A percentile compares a stretch with the other conserved stretches of the same genome.
phyloP scores from a whole-genome alignment of 2,888 invertebrate species.

The Protophormia terraenovae region DNA sequence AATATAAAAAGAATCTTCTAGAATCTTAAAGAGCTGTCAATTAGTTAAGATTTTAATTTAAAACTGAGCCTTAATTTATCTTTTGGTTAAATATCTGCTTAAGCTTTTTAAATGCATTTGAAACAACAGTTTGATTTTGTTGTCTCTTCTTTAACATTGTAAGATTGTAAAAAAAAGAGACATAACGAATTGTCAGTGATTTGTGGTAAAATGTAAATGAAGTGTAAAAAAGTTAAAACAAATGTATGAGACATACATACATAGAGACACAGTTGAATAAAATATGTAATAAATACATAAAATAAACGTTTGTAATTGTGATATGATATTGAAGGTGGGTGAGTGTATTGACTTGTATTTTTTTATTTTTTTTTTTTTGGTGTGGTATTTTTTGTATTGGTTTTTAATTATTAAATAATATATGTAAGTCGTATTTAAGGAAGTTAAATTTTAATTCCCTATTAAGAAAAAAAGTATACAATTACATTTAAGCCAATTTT shows the following conservation, averaged over 20 bases:
- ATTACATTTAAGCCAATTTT: constrained; percentile 52
- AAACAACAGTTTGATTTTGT: constrained; percentile 27
- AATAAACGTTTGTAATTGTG: constrained; percentile 42
- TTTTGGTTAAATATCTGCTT: neutral
- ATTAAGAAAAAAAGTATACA: neutral
- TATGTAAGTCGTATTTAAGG: neutral
- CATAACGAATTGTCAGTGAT: constrained; percentile 52
- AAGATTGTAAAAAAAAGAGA: neutral
- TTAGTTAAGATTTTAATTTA: too few species aligned
- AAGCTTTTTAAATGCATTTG: constrained; percentile 22
- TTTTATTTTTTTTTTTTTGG: neutral
- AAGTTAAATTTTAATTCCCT: constrained; percentile 5
- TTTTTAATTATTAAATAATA: constrained; percentile 21
- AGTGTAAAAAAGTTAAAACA: constrained; percentile 12
- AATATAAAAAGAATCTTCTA: too few species aligned
- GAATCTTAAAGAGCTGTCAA: too few species aligned
- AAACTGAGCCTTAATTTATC: neutral
- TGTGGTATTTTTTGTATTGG: neutral
- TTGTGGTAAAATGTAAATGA: constrained; percentile 61
- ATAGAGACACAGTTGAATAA: neutral
- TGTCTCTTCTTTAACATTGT: constrained; percentile 28
- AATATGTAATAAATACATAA: neutral
- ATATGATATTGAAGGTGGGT: constrained; percentile 52
- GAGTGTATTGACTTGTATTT: constrained; percentile 52
- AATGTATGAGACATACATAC: neutral